These are phyloP conservation scores for Bradypodion ventrale DNA, from an alignment of 2,797 vertebrate species.

Conservation along the genomic window DNA sequence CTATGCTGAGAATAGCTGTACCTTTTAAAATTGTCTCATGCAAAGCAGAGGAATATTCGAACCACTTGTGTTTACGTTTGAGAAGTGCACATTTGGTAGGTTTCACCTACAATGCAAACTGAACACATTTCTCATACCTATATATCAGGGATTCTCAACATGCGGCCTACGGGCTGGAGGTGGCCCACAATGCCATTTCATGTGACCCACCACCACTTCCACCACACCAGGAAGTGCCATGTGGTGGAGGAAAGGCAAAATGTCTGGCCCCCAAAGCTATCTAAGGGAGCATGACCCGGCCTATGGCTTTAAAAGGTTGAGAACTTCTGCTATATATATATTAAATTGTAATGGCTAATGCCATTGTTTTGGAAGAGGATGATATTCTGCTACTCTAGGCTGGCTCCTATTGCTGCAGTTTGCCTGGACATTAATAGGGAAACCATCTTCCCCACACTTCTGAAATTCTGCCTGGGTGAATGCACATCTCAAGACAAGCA, in stretches of 20 bases:
- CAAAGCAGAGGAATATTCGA: background rate
- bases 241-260: too few relatives aligned
- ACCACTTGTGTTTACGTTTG: background rate
- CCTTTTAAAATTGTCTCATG: background rate
- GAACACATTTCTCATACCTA: background rate
- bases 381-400: background rate
- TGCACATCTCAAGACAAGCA: slow-evolving; percentile 32
- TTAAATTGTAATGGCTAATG: background rate
- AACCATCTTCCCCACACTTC: background rate
- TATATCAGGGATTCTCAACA: too few relatives aligned
- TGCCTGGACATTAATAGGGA: slow-evolving; percentile 6
- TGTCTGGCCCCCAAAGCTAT: too few relatives aligned
- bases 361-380: background rate
- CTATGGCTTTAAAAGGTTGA: too few relatives aligned
- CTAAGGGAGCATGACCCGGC: too few relatives aligned
- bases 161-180: too few relatives aligned
- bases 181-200: too few relatives aligned
- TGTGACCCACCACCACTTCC: too few relatives aligned
- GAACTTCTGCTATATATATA: too few relatives aligned
- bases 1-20: background rate
- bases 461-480: background rate
- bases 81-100: background rate
- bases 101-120: background rate
- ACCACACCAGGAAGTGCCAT: too few relatives aligned
- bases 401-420: background rate